Conservation (phyloP, 2,113 vertebrate species). For the Bufo gargarizans region DNA sequence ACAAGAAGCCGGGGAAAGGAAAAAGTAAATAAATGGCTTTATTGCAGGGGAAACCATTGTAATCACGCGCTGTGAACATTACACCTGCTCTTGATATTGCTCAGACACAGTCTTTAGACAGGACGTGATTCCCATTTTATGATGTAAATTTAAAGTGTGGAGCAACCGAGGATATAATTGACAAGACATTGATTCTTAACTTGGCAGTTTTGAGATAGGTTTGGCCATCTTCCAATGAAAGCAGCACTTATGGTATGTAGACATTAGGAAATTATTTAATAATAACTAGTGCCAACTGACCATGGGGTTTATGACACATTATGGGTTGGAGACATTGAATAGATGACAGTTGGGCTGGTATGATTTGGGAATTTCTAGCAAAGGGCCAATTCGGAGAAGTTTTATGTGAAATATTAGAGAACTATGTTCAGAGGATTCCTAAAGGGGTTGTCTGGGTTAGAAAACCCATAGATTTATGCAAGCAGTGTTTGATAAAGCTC, state of each 20-base stretch:
- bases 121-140: constrained; percentile 29
- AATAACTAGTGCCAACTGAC: neutral
- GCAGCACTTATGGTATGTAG: neutral
- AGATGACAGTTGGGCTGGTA: neutral
- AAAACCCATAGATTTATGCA: neutral
- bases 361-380: neutral
- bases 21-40: constrained; percentile 40
- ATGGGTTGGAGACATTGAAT: neutral
- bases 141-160: constrained; percentile 8
- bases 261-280: constrained; percentile 13
- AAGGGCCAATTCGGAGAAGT: too few species aligned
- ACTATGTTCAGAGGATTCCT: neutral
- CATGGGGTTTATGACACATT: neutral
- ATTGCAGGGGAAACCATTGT: constrained; percentile 30
- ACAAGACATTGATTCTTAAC: constrained; percentile 31
- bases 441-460: neutral
- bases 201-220: constrained; percentile 1
- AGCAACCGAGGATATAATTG: constrained; percentile 8
- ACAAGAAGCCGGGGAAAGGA: constrained; percentile 19
- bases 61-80: constrained; percentile 32
- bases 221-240: constrained; percentile 28
- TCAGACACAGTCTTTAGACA: neutral
- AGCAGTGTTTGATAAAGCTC: too few species aligned
- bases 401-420: neutral
- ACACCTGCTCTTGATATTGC: constrained; percentile 19